These are phyloP conservation scores for Trachurus trachurus DNA, from an alignment of 2,797 vertebrate species.

Conservation along the genomic window DNA sequence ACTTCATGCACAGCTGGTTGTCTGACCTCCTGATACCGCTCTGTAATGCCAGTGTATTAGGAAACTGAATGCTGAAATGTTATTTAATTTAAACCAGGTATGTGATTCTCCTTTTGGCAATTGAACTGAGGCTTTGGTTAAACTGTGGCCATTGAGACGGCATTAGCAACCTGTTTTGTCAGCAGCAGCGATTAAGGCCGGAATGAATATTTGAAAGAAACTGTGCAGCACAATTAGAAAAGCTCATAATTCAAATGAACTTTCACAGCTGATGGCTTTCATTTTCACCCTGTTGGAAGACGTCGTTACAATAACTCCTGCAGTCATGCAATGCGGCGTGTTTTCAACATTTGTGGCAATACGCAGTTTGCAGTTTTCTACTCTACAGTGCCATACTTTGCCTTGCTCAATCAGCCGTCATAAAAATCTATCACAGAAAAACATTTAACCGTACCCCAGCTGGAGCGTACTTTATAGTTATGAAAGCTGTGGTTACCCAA, in stretches of 20 bases:
- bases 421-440: constrained; percentile 31
- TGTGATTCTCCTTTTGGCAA: constrained; percentile 8
- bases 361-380: constrained; percentile 23
- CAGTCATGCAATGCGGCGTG: background rate
- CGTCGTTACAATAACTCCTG: background rate
- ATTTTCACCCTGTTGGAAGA: background rate
- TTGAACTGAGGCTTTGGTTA: constrained; percentile 1
- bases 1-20: constrained; percentile 4
- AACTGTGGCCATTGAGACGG: background rate
- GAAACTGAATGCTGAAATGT: constrained; percentile 20
- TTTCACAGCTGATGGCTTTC: constrained; percentile 2
- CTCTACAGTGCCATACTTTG: background rate
- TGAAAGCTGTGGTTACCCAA: constrained; percentile 19
- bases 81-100: constrained; percentile 19
- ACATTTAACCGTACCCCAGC: background rate
- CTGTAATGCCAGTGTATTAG: background rate
- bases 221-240: background rate
- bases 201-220: background rate
- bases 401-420: constrained; percentile 20
- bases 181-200: background rate
- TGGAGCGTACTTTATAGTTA: background rate
- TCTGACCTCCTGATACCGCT: constrained; percentile 7
- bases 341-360: constrained; percentile 8
- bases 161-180: background rate
- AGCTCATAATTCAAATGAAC: background rate